Evolutionary conservation across 2,797 vertebrate genomes (phyloP), one percentile per base, ranked within the genome.

Genomic region (Acanthiza pusilla): DNA sequence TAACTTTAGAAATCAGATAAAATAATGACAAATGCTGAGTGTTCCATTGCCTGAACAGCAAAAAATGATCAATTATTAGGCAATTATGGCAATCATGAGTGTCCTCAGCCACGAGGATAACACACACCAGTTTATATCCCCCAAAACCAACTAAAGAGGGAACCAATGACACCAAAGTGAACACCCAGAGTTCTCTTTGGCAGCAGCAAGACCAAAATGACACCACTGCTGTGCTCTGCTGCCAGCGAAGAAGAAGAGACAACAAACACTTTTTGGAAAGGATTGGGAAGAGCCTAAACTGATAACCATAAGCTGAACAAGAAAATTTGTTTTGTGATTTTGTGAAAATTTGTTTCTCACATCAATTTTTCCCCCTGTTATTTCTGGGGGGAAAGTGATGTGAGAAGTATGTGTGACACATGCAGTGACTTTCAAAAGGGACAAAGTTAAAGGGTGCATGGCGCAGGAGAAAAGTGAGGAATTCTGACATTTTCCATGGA

Each of bases 401-500:
- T 8, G 18, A 48, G 51, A 75, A 74, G 8, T 25, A 29, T 4
- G 16, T 5, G 30, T 5, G 26, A 34, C 32, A 34, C 7, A 36
- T 57, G 5, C 20, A 73, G 16, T 15, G 57, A 18, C 26, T 67
- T 43, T 27, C n/a, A 53, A 78, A 60, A 53, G 57, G 38, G 78
- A 25, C 21, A 29, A 43, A 72, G 40, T 16, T 11, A n/a, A 8
- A 16, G 0, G 3, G 22, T 5, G 26, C 1, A 0, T 3, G 58
- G 70, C 58, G 63, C 42, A 61, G 22, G 57, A 67, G 58, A 19
- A 36, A 75, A 68, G 58, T 12, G 9, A 72, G 18, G 8, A 60
- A 74, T 36, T 74, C 57, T 27, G 38, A 26, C 1, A 6, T 16
- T 63, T 63, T 70, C 3, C 7, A 38, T 4, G 32, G 47, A n/a